Base-by-base conservation (phyloP, 2,888 invertebrate genomes). In the Oscheius myriophilus region DNA sequence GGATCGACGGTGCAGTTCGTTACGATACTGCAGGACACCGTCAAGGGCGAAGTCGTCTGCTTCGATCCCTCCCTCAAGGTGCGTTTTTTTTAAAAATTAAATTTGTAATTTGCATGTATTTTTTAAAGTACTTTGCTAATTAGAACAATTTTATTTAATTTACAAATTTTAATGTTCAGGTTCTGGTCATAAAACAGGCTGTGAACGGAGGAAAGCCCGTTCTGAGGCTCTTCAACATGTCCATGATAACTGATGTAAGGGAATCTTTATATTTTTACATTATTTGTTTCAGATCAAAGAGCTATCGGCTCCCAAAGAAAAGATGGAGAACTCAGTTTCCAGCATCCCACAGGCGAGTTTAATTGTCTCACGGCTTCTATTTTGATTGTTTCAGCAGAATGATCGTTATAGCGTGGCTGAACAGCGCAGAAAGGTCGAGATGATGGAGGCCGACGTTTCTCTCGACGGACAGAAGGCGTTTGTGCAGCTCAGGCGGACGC, bases 221-320 rank as follows among this genome's bases (percentile, higher is more conserved):
- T 6, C 46, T 76, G 41, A 62, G 75, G 18, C 55, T 78, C 14
- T 76, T 78, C 68, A 78, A 78, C 51, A 55, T 75, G 65, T 23
- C 55, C 0, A 66, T 71, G 58, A 42, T 79, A 16, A 70, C 61
- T 25, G 67, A 69, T 46, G 79, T 78, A 18, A 52, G 71, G 65
- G 61, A 26, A 11, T 41, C 21, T 41, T 42, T 26, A 33, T n/a
- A 0, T 14, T 46, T 18, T 39, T 49, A 16, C 25, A 61, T 1
- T 3, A 25, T 33, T 23, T 14, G 12, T 66, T 66, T 6, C 25
- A 66, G 66, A 49, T 66, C 9, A 53, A 55, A 49, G 52, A 41
- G 45, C 39, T 41, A 11, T 45, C 66, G 11, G 46, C 16, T 18
- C 54, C 43, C 21, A 55, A 12, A 55, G 33, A 55, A 14, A 25